Conservation (phyloP, 2,888 invertebrate species). For the Xiphydria camelus region DNA sequence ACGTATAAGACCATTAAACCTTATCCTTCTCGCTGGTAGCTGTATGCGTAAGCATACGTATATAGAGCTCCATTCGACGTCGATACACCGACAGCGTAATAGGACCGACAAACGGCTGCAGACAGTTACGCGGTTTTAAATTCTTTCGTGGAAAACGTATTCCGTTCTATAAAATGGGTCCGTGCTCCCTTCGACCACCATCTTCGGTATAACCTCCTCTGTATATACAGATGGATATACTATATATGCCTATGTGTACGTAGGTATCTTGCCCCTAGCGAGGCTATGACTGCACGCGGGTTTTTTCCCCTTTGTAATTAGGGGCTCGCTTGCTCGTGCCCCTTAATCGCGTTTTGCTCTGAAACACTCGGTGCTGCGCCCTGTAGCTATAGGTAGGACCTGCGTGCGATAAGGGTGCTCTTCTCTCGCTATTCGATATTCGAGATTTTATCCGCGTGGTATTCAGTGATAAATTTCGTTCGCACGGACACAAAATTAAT, state of each 20-base stretch:
- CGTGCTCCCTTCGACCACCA: constrained; percentile 13
- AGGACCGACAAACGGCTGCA: constrained; percentile 32
- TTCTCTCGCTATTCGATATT: too few relatives aligned
- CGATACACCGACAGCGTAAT: constrained; percentile 29
- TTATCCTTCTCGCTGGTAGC: constrained; percentile 7
- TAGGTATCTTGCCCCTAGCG: constrained; percentile 2
- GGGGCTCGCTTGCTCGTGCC: background rate
- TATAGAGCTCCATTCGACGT: background rate
- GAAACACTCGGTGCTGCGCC: background rate
- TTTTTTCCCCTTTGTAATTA: background rate
- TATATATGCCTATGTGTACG: constrained; percentile 3
- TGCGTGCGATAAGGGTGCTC: too few relatives aligned
- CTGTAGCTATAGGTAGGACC: too few relatives aligned
- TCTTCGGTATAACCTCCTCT: constrained; percentile 12
- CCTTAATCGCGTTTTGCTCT: background rate
- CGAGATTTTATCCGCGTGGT: too few relatives aligned
- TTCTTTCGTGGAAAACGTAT: constrained; percentile 46
- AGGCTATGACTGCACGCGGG: too few relatives aligned
- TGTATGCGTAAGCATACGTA: too few relatives aligned
- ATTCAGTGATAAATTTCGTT: too few relatives aligned
- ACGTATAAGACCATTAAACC: constrained; percentile 11
- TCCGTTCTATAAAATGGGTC: constrained; percentile 42
- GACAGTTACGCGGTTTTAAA: constrained; percentile 37
- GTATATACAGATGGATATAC: constrained; percentile 6
- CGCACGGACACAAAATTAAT: too few relatives aligned